Evolutionary conservation across 2,113 vertebrate species (phyloP).

Genomic region (Haplochromis burtoni): DNA sequence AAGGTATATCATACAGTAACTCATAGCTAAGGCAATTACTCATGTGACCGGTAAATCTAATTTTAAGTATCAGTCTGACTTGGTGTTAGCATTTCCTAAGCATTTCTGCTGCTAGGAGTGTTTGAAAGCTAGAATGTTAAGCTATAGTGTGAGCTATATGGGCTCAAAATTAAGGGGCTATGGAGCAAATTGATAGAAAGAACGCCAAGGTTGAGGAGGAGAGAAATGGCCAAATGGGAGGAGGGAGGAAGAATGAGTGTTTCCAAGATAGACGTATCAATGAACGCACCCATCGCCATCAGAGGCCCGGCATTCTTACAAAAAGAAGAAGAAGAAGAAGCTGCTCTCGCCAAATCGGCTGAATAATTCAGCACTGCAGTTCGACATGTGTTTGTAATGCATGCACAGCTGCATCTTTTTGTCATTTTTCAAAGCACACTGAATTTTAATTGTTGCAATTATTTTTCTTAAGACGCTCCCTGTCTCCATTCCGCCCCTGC

Average conservation of each 20-base stretch:
- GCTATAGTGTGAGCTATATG: not conserved
- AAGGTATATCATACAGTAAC: not conserved
- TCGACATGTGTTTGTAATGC: conserved; percentile 21
- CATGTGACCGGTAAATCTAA: conserved; percentile 29
- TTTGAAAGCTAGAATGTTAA: not conserved
- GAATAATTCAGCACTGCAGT: conserved; percentile 35
- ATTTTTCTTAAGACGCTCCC: conserved; percentile 27
- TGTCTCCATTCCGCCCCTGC: conserved; percentile 44
- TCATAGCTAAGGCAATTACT: not conserved
- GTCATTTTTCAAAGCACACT: not conserved
- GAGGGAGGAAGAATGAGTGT: conserved; percentile 58
- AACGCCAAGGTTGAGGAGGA: conserved; percentile 17
- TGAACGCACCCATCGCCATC: conserved; percentile 73
- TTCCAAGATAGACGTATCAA: conserved; percentile 73
- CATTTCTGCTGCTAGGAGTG: not conserved
- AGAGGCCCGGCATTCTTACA: conserved; percentile 55
- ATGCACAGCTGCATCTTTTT: not conserved
- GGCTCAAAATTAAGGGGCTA: not conserved
- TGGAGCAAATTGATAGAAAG: conserved; percentile 6
- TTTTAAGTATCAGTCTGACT: not conserved
- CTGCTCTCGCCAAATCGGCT: conserved; percentile 8
- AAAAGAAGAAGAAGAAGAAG: conserved; percentile 6
- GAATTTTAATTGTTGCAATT: conserved; percentile 18
- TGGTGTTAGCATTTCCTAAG: not conserved
- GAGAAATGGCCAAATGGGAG: conserved; percentile 39